These are phyloP conservation scores for Cossypha dichroa DNA, from an alignment of 2,797 vertebrate genomes.

Conservation along the genomic window DNA sequence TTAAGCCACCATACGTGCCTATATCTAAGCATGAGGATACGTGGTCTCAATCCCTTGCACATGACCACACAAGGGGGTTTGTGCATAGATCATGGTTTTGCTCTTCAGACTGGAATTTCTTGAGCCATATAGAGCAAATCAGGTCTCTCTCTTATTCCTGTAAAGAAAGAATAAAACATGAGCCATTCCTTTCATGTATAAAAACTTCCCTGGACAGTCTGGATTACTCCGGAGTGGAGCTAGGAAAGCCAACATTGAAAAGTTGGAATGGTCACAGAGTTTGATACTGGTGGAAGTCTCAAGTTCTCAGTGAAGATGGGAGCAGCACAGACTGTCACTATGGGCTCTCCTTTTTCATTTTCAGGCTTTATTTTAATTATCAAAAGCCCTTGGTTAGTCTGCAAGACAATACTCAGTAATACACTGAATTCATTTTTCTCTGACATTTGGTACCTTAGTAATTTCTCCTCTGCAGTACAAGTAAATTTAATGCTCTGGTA, in stretches of 20 bases:
- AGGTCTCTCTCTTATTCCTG: not conserved
- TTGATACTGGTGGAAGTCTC: not conserved
- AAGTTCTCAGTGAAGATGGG: not conserved
- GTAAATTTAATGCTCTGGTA: not conserved
- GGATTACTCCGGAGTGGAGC: not conserved
- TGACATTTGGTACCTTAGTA: not conserved
- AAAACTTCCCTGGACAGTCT: not conserved
- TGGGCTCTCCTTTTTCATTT: not conserved
- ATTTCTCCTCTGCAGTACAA: not conserved
- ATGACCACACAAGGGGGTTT: accelerated
- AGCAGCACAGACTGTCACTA: not conserved
- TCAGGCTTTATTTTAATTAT: not conserved
- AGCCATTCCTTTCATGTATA: not conserved
- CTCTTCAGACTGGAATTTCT: not conserved
- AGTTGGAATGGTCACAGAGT: not conserved
- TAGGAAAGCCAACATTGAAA: not conserved
- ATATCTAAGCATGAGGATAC: not conserved
- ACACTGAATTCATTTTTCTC: not conserved
- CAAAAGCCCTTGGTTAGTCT: not conserved
- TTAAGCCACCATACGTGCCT: accelerated
- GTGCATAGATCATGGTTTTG: not conserved
- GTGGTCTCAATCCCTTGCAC: not conserved
- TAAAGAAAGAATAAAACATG: not conserved
- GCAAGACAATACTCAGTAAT: not conserved
- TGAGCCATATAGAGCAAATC: not conserved